These are phyloP conservation scores for Stichodactyla mertensii DNA, from an alignment of 64 coral and sea anemone species.

Conservation along the genomic window DNA sequence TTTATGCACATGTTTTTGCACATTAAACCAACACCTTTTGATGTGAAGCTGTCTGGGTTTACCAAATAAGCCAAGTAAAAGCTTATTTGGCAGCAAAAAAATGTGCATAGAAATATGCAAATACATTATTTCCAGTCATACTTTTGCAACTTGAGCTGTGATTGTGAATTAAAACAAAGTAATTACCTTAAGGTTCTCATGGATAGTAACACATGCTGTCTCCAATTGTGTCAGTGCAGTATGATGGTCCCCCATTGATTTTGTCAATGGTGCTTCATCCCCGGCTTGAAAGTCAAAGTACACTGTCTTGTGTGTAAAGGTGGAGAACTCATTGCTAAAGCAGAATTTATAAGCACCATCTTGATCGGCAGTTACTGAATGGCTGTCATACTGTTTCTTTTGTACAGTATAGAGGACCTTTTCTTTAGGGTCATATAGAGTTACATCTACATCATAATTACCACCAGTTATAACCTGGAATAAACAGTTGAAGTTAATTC, in stretches of 20 bases:
- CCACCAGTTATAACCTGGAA: slow-evolving; percentile 93
- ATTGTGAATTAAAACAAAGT: no score
- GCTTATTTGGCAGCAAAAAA: no score
- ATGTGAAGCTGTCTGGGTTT: no score
- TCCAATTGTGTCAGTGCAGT: slow-evolving; percentile 93
- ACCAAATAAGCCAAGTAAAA: no score
- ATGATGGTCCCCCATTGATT: slow-evolving; percentile 68
- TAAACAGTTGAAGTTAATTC: background rate
- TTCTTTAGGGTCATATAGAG: slow-evolving; percentile 69
- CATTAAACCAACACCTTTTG: no score
- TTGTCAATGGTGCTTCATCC: slow-evolving; percentile 69
- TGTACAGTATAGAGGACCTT: slow-evolving; percentile 77
- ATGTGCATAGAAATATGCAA: no score
- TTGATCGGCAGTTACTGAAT: slow-evolving; percentile 64
- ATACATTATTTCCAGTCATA: no score
- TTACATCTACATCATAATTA: slow-evolving; percentile 97
- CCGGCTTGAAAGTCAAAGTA: slow-evolving; percentile 99
- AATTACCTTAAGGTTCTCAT: slow-evolving; percentile 89
- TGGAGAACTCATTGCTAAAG: slow-evolving; percentile 99
- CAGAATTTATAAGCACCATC: slow-evolving; percentile 92
- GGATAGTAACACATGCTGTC: slow-evolving; percentile 87
- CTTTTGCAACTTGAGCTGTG: no score
- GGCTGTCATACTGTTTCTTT: slow-evolving; percentile 97
- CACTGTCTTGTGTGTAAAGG: slow-evolving; percentile 95
- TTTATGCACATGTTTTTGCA: no score